A percentile compares a stretch with the other conserved stretches of the same genome.
These are phyloP conservation scores for Lasioglossum lativentre DNA, from an alignment of 2,888 invertebrate genomes.

Conservation along the genomic window DNA sequence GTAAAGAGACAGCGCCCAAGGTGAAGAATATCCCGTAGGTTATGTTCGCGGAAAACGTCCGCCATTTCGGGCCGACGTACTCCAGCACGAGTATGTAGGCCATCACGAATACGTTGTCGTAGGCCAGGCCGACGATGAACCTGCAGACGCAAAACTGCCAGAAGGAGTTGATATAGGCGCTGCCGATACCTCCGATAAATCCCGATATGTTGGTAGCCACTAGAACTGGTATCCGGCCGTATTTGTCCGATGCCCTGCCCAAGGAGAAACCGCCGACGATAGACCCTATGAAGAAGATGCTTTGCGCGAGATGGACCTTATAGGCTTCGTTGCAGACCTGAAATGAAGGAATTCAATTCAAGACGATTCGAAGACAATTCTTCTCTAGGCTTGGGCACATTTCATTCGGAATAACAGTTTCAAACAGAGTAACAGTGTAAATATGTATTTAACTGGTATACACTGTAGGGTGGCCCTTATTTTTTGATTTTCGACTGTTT, in stretches of 20 bases:
- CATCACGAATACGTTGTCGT: constrained; percentile 67
- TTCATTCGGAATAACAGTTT: neutral
- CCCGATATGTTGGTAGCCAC: constrained; percentile 31
- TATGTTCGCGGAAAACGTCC: constrained; percentile 86
- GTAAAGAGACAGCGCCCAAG: constrained; percentile 84
- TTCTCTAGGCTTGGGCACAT: neutral
- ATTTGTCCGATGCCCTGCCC: constrained; percentile 57
- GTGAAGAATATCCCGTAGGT: constrained; percentile 86
- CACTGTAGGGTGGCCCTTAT: too few relatives aligned
- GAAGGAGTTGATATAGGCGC: constrained; percentile 58
- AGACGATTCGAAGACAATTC: neutral
- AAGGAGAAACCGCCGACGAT: constrained; percentile 74
- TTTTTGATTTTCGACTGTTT: too few relatives aligned
- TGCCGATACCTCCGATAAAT: constrained; percentile 66
- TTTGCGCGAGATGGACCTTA: constrained; percentile 71
- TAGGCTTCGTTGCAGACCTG: constrained; percentile 75
- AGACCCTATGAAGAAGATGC: constrained; percentile 74
- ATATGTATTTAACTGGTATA: neutral
- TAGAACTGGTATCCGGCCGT: constrained; percentile 46
- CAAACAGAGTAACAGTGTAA: too few relatives aligned
- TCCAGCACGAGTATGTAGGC: constrained; percentile 84
- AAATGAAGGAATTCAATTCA: neutral
- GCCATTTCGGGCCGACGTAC: constrained; percentile 85
- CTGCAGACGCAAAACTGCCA: constrained; percentile 72
- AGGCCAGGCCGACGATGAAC: constrained; percentile 72